phyloP scores from a whole-genome alignment of 2,888 invertebrate species.

The Pimpla rufipes region DNA sequence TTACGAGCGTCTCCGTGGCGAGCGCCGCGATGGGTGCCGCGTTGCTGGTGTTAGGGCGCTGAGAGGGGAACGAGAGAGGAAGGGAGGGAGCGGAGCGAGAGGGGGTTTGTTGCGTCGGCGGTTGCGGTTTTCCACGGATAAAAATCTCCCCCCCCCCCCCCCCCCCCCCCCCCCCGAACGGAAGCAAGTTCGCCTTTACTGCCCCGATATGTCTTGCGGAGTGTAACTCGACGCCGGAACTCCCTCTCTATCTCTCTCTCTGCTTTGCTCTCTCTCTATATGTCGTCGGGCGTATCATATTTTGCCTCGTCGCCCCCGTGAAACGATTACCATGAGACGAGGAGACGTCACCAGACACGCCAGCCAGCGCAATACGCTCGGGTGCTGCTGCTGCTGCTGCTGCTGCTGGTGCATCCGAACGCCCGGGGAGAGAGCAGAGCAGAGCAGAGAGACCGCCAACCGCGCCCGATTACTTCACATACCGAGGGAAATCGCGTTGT shows the following conservation, averaged over 20 bases:
- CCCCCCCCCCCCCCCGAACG: constrained; percentile 50
- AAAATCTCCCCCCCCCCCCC: constrained; percentile 43
- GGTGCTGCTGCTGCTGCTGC: neutral
- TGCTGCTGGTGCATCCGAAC: neutral
- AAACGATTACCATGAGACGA: constrained; percentile 62
- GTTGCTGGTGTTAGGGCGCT: constrained; percentile 56
- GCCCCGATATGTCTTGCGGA: constrained; percentile 63
- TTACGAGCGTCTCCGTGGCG: constrained; percentile 76
- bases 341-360: constrained; percentile 34
- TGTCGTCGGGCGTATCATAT: constrained; percentile 34
- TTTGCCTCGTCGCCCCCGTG: constrained; percentile 44
- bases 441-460: neutral
- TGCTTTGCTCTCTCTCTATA: too few relatives aligned
- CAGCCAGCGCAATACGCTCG: constrained; percentile 24
- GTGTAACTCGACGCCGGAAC: constrained; percentile 49
- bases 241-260: neutral
- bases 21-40: constrained; percentile 51
- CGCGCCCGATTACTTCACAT: constrained; percentile 29
- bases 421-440: neutral
- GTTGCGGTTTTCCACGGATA: constrained; percentile 35
- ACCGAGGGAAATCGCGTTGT: constrained; percentile 2
- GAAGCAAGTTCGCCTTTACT: constrained; percentile 64
- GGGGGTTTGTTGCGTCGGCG: neutral
- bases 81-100: neutral
- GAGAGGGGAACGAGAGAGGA: constrained; percentile 6